Conservation (phyloP, 1,140 invertebrate genomes). For the Drosophila fuyamai region DNA sequence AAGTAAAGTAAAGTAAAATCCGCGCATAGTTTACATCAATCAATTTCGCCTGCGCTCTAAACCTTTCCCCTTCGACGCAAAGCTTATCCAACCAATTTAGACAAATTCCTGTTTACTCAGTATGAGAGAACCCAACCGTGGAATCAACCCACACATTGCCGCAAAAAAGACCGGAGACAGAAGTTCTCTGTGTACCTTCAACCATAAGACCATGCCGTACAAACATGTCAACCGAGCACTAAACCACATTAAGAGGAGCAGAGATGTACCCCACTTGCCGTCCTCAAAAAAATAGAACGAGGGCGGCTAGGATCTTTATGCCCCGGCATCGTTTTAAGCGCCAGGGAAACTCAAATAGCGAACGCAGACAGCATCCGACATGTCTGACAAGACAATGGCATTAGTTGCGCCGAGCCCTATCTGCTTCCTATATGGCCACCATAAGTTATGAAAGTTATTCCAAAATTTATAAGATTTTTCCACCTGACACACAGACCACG, state of each 20-base stretch:
- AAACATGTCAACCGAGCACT: constrained; percentile 52
- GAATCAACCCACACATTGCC: constrained; percentile 28
- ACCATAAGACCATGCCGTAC: constrained; percentile 45
- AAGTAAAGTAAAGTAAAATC: neutral
- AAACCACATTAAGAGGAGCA: constrained; percentile 47
- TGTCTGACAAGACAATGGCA: constrained; percentile 54
- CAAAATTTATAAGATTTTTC: constrained; percentile 74
- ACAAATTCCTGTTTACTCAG: constrained; percentile 44
- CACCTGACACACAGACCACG: constrained; percentile 61
- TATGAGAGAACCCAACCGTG: constrained; percentile 21
- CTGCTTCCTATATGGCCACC: constrained; percentile 15
- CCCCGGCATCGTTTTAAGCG: constrained; percentile 23
- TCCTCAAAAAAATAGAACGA: constrained; percentile 7
- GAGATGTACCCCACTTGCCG: constrained; percentile 17
- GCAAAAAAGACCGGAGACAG: constrained; percentile 32
- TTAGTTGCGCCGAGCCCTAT: constrained; percentile 41
- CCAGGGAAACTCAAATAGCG: constrained; percentile 31
- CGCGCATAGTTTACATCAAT: constrained; percentile 3
- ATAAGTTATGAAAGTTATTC: constrained; percentile 78
- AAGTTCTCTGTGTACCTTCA: constrained; percentile 43
- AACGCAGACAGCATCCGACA: constrained; percentile 41
- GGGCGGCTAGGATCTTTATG: constrained; percentile 13
- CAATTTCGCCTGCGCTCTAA: constrained; percentile 12
- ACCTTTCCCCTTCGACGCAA: neutral
- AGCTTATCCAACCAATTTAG: constrained; percentile 44